Percentiles rank a stretch among this genome's conserved stretches.
Evolutionary conservation across 2,797 vertebrate species (phyloP).

Genomic region (Xyrichtys novacula): DNA sequence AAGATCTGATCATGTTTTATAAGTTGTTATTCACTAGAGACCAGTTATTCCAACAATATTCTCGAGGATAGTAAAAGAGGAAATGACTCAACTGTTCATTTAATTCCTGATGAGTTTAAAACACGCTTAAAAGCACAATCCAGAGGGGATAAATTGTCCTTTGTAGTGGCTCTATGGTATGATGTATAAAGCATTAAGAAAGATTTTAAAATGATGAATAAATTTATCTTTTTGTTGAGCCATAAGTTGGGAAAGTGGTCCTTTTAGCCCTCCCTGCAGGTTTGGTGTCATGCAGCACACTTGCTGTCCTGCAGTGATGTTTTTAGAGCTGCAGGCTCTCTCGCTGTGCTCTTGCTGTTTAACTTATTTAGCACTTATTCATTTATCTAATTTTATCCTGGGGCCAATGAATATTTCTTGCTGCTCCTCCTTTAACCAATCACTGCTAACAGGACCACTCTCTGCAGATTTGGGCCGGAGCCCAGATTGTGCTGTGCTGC

Average conservation of each 20-base stretch:
- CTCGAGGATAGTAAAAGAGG: neutral
- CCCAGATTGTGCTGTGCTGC: constrained; percentile 54
- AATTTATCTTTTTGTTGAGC: neutral
- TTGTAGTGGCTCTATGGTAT: neutral
- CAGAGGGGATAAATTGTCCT: neutral
- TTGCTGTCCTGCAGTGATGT: neutral
- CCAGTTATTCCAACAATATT: neutral
- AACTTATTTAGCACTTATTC: constrained; percentile 36
- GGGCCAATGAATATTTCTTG: constrained; percentile 38
- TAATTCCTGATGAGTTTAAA: neutral
- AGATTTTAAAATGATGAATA: neutral
- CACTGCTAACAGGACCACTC: constrained; percentile 59
- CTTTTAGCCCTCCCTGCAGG: neutral
- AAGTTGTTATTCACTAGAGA: neutral
- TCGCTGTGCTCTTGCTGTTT: constrained; percentile 31
- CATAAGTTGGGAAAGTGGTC: neutral
- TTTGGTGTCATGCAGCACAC: neutral
- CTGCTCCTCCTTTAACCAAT: constrained; percentile 65
- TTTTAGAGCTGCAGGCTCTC: constrained; percentile 20
- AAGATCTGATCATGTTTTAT: neutral
- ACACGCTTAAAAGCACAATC: neutral
- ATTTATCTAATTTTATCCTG: constrained; percentile 54
- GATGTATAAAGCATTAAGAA: neutral
- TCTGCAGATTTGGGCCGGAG: constrained; percentile 56
- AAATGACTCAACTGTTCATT: neutral